Base-by-base conservation (phyloP, 2,888 invertebrate species). In the Keiferia lycopersicella region DNA sequence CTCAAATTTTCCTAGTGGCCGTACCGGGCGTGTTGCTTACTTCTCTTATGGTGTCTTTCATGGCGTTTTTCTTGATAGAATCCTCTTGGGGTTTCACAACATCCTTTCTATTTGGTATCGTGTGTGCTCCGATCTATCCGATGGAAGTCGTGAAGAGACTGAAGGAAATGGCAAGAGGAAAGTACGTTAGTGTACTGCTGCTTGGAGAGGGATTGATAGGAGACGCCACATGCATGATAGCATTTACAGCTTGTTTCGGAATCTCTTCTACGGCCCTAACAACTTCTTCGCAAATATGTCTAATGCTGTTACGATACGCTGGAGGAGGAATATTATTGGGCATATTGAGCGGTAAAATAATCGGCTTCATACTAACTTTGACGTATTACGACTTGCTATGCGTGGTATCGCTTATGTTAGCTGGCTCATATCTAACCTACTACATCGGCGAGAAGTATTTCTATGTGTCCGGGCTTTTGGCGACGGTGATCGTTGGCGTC, bases 391-490 rank as follows among this genome's bases (percentile, higher is more conserved):
- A 91, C 58, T 22, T 85, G 11, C 60, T 89, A 0, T 89, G 88
- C 64, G 84, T 82, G 1, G 86, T 88, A 0, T 82, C 83, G 0
- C 80, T 89, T 0, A 90, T 89, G 0, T 59, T 88, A 2, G 79
- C 88, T 0, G 83, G 86, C 0, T 84, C 90, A 0, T 91, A 86
- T 61, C 65, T 91, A 4, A 88, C 90, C 0, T 91, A 82, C 67
- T 91, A 88, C 48, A 74, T 91, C 0, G 91, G 90, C 0, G 91
- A 91, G 68, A 88, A 89, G 72, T 88, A 83, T 66, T 68, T 91
- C 0, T 91, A 89, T 62, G 89, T 89, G 0, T 91, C 91, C 0
- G 91, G 91, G 0, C 72, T 91, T 45, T 57, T 91, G 0, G 86
- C 75, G 0, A 87, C 87, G 0, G 83, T 87, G 0, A 82, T 91